Evolutionary conservation across 2,797 vertebrate genomes (phyloP).

Genomic region (Lepus oiostolus): DNA sequence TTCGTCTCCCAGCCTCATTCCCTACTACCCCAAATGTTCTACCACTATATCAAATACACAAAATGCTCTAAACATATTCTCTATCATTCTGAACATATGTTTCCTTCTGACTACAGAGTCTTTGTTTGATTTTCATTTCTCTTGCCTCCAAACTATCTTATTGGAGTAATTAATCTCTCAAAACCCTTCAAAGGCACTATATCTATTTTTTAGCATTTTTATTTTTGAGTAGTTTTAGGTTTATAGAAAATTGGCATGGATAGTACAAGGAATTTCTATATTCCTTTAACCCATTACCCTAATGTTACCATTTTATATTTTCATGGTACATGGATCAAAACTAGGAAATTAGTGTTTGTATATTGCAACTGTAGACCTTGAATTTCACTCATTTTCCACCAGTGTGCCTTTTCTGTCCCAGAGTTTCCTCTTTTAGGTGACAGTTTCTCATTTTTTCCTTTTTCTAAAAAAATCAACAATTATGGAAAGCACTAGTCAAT

Average conservation of each 20-base stretch:
- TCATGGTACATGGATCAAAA: not conserved
- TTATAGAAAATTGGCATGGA: constrained; percentile 18
- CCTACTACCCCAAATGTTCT: not conserved
- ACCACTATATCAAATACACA: not conserved
- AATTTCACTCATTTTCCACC: not conserved
- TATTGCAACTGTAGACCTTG: not conserved
- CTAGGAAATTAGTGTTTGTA: not conserved
- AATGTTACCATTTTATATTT: not conserved
- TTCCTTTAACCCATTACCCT: not conserved
- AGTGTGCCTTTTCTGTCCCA: not conserved
- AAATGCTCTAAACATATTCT: not conserved
- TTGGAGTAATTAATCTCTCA: constrained; percentile 25
- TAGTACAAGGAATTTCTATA: not conserved
- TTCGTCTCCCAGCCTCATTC: not conserved
- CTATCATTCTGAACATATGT: not conserved
- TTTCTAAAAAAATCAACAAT: not conserved
- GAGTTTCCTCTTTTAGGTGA: not conserved
- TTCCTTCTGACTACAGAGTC: not conserved
- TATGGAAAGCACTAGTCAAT: not conserved
- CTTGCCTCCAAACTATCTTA: not conserved
- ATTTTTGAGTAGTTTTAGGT: constrained; percentile 40
- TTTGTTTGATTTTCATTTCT: constrained; percentile 23
- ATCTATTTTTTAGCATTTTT: not conserved
- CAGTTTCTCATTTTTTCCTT: not conserved
- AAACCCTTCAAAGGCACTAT: not conserved